Base-by-base conservation (phyloP, 2,113 vertebrate genomes). In the Alligator mississippiensis region DNA sequence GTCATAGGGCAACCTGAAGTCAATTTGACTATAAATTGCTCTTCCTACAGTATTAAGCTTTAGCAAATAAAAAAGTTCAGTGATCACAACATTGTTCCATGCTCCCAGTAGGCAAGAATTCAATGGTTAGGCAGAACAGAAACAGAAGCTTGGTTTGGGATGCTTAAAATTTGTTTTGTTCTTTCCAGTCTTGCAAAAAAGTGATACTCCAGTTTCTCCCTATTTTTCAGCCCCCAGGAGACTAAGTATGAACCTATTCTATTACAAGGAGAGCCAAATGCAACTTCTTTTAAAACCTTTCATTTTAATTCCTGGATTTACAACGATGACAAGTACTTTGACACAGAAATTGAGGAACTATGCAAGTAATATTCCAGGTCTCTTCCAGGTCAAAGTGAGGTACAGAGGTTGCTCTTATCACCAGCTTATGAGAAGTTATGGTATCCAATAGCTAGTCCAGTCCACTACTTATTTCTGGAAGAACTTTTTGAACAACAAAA, bases 231-330 rank as follows among this genome's bases (percentile, higher is more conserved):
- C 88, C 91, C 1, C 0, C 84, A 25, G 57, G 94, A 38, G 75
- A 76, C 54, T 79, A 63, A 74, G 47, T 3, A 4, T 86, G 94
- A 64, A 62, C 62, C n/a, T 91, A 66, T 4, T 28, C 57, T 87
- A 72, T 85, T 80, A 17, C 78, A 81, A 82, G 34, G 82, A 84
- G 12, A 90, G n/a, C 76, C 75, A 89, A 95, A 92, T 72, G 34
- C n/a, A 94, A 86, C 18, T 82, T 16, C n/a, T 19, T 80, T 80
- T 88, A 94, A 92, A 79, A 80, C 24, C n/a, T 84, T 81, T 84
- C 47, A 47, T 47, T 47, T 47, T 47, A 47, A 47, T 47, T 47
- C 47, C 47, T 47, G 47, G 8, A 47, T 47, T 47, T 9, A 47
- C 84, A 79, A 84, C n/a, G 92, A 87, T n/a, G 84, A 88, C 16